These are phyloP conservation scores for Melanerpes formicivorus DNA, from an alignment of 2,113 vertebrate species.

Conservation along the genomic window DNA sequence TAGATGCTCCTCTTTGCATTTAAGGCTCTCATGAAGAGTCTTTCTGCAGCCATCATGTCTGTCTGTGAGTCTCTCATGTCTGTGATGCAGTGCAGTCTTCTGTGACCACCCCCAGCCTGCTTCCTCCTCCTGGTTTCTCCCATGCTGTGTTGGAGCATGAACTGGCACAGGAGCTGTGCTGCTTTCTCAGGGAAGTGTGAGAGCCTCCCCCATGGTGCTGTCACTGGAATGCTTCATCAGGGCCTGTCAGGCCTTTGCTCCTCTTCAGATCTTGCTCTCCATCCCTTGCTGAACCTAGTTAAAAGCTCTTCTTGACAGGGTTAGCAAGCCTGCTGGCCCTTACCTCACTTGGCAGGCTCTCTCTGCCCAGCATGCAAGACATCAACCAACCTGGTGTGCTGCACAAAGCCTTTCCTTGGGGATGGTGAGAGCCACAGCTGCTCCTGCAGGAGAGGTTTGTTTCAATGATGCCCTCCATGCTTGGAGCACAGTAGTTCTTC, in stretches of 20 bases:
- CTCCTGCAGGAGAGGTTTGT: background rate
- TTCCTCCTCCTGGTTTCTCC: background rate
- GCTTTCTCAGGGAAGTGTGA: background rate
- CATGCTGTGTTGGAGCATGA: background rate
- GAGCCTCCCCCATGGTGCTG: background rate
- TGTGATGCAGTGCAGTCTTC: background rate
- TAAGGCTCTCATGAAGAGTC: background rate
- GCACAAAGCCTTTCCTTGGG: background rate
- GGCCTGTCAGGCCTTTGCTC: background rate
- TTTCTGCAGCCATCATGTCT: background rate
- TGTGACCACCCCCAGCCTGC: background rate
- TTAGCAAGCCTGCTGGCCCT: background rate
- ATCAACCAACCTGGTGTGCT: background rate
- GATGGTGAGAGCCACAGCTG: background rate
- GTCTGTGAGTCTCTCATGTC: background rate
- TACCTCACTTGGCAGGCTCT: background rate
- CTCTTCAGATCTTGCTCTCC: background rate
- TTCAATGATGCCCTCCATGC: background rate
- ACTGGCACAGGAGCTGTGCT: background rate
- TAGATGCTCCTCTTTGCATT: background rate
- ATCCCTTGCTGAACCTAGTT: background rate
- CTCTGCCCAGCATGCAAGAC: background rate
- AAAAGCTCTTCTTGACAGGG: background rate
- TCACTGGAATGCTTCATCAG: background rate
- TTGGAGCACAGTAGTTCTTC: background rate